These are phyloP conservation scores for Apis florea DNA, from an alignment of 1,140 invertebrate species.

Conservation along the genomic window DNA sequence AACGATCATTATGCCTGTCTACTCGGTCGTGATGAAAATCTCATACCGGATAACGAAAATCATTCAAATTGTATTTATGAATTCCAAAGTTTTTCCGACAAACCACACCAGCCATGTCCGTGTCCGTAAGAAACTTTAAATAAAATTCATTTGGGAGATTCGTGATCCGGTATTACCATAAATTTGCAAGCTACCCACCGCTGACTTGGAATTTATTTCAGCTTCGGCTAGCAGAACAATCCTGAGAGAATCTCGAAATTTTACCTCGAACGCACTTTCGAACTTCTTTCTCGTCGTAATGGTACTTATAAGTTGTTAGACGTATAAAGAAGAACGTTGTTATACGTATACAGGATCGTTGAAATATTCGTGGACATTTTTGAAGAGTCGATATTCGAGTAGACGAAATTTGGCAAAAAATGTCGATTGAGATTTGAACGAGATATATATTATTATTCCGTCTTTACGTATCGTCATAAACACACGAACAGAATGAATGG, in stretches of 20 bases:
- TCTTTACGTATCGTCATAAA: no score
- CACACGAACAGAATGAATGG: no score
- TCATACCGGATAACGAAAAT: constrained; percentile 56
- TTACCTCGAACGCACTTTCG: constrained; percentile 42
- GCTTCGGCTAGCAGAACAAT: constrained; percentile 57
- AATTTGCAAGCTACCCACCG: constrained; percentile 70
- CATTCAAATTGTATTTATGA: constrained; percentile 73
- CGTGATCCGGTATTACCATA: constrained; percentile 73
- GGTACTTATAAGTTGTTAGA: constrained; percentile 48
- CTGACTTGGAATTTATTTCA: constrained; percentile 71
- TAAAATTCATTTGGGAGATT: constrained; percentile 74
- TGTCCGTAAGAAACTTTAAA: constrained; percentile 72
- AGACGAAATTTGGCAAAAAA: no score
- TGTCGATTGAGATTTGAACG: no score
- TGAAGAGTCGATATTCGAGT: no score
- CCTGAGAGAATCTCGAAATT: constrained; percentile 53
- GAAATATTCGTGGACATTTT: no score
- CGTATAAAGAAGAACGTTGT: constrained; percentile 42
- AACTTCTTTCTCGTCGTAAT: constrained; percentile 43
- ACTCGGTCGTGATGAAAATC: constrained; percentile 48
- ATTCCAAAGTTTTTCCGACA: constrained; percentile 69
- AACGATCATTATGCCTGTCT: constrained; percentile 59
- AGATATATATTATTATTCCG: no score
- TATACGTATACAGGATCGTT: background rate
- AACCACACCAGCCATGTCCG: constrained; percentile 39